Base-by-base conservation (phyloP, 2,888 invertebrate species). In the Andrena trimmerana region DNA sequence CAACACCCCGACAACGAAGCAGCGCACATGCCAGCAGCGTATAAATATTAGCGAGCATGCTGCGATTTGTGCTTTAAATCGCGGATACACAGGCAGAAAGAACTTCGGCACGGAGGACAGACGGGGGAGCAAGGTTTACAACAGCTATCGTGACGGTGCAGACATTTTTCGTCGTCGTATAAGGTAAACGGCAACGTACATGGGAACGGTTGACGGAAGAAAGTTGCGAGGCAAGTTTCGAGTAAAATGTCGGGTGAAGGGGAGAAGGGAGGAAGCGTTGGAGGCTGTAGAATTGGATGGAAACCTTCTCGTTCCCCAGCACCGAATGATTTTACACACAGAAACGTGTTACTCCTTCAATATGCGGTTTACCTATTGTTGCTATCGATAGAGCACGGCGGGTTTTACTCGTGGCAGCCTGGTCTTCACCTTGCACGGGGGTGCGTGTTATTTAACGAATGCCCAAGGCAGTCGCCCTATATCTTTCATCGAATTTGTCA, bases 401-500 rank as follows among this genome's bases (percentile, higher is more conserved):
- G 57, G 54, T 67, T 84, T 84, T 66, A 62, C 68, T 68, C 59
- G 66, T 20, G 73, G 79, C 84, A 76, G 76, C 24, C 68, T 84
- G 70, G 63, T 83, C 76, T 81, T 76, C 81, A 70, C 85, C 84
- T 79, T 50, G 27, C 63, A 79, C 76, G 50, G 65, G 63, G 66
- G 66, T 78, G 63, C 83, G 83, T 90, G 92, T 90, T 93, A 93
- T 92, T 93, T 92, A 54, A 92, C 90, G 74, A 90, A 90, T 59
- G 89, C 86, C 73, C 85, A 83, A 48, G 83, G 88, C 73, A 88
- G 78, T 42, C 86, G 75, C 83, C 85, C 81, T 77, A 86, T 78
- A 84, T 83, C 85, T 85, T 88, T 86, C 67, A 66, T 57, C 60
- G 54, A 78, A 84, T 80, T 87, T 80, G 71, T 84, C 89, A 90